Evolutionary conservation across 2,888 invertebrate genomes (phyloP).

Genomic region (Epinotia ramella): DNA sequence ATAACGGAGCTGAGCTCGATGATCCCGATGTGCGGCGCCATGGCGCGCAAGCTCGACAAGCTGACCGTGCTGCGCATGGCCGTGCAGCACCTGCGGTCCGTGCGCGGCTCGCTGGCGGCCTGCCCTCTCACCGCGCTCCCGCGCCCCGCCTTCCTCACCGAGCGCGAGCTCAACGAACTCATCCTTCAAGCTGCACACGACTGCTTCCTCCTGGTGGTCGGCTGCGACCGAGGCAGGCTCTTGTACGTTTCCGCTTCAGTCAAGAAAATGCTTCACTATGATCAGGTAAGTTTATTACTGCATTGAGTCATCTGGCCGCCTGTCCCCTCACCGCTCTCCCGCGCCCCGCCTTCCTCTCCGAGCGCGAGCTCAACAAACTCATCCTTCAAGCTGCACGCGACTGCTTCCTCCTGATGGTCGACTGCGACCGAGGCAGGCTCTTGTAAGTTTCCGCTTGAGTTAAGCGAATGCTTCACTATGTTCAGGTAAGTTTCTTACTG

Average conservation of each 20-base stretch:
- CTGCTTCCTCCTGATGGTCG: constrained; percentile 96
- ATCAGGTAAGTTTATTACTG: constrained; percentile 86
- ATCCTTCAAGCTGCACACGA: constrained; percentile 93
- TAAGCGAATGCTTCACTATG: constrained; percentile 91
- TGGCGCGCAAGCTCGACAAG: constrained; percentile 97
- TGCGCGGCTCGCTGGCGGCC: constrained; percentile 72
- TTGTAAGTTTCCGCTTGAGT: constrained; percentile 96
- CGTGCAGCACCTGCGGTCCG: constrained; percentile 95
- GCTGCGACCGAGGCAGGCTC: constrained; percentile 96
- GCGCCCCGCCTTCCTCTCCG: constrained; percentile 93
- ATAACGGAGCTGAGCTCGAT: constrained; percentile 95
- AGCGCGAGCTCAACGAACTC: constrained; percentile 94
- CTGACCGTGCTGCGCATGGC: constrained; percentile 96
- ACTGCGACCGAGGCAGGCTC: constrained; percentile 96
- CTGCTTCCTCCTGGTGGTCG: constrained; percentile 96
- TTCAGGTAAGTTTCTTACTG: constrained; percentile 86
- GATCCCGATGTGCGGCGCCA: constrained; percentile 97
- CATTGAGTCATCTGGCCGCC: constrained; percentile 58
- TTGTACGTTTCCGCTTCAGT: constrained; percentile 96
- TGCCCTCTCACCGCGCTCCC: constrained; percentile 90
- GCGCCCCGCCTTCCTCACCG: constrained; percentile 93
- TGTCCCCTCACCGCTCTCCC: constrained; percentile 90
- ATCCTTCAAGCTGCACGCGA: constrained; percentile 93
- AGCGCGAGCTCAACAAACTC: constrained; percentile 94
- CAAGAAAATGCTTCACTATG: constrained; percentile 91